These are phyloP conservation scores for mouse (Mus musculus) DNA, from an alignment of 2,113 vertebrate genomes.

Conservation along the genomic window GRCm39 chr10:95020501-95021000, in stretches of 20 bases:
- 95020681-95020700: background rate
- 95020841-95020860: background rate
- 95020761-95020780: background rate
- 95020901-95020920: background rate
- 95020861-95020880: background rate
- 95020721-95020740: background rate
- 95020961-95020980: background rate
- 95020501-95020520: background rate
- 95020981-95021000: slow-evolving; percentile 7
- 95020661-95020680: background rate
- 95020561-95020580: background rate
- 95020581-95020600: background rate
- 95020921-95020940: slow-evolving; percentile 7
- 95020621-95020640: background rate
- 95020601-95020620: background rate
- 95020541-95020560: background rate
- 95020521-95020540: background rate
- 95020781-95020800: slow-evolving; percentile 15
- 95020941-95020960: slow-evolving; percentile 34
- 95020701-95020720: background rate
- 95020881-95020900: background rate
- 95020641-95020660: background rate
- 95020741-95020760: background rate
- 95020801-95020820: background rate
- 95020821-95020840: background rate